A percentile compares a stretch with the other conserved stretches of the same genome.
Evolutionary conservation across 2,888 invertebrate species (phyloP).

Genomic region (Melangyna quadrimaculata): DNA sequence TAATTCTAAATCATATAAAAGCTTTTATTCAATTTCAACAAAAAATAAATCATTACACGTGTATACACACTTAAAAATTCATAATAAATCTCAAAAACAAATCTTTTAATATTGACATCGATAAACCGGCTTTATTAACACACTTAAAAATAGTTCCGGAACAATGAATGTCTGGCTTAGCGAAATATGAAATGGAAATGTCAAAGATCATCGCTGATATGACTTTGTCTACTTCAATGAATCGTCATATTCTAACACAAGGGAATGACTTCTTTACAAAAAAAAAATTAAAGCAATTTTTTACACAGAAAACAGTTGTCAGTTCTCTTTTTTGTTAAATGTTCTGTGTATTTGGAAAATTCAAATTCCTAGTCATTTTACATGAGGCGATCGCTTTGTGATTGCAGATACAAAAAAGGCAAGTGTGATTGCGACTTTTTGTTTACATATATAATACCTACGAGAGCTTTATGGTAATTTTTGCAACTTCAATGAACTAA

Average conservation of each 20-base stretch:
- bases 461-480: too few relatives aligned
- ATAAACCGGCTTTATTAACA: not conserved
- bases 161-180: not conserved
- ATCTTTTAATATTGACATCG: not conserved
- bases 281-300: not conserved
- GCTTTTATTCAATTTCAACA: not conserved
- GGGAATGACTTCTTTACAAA: not conserved
- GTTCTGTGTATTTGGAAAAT: not conserved
- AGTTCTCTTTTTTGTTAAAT: not conserved
- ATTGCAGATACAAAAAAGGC: not conserved
- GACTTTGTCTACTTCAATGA: not conserved
- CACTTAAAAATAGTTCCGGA: not conserved
- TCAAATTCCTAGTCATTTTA: too few relatives aligned
- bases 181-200: not conserved
- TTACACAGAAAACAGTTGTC: not conserved
- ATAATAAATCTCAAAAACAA: not conserved
- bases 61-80: not conserved
- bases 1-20: not conserved
- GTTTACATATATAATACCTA: too few relatives aligned
- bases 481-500: too few relatives aligned
- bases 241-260: not conserved
- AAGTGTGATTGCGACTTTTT: too few relatives aligned
- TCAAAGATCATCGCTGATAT: not conserved
- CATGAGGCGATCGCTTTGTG: not conserved
- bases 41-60: not conserved